A percentile compares a stretch with the other conserved stretches of the same genome.
phyloP scores from a whole-genome alignment of 2,888 invertebrate species.

The Drosophila anomalata region DNA sequence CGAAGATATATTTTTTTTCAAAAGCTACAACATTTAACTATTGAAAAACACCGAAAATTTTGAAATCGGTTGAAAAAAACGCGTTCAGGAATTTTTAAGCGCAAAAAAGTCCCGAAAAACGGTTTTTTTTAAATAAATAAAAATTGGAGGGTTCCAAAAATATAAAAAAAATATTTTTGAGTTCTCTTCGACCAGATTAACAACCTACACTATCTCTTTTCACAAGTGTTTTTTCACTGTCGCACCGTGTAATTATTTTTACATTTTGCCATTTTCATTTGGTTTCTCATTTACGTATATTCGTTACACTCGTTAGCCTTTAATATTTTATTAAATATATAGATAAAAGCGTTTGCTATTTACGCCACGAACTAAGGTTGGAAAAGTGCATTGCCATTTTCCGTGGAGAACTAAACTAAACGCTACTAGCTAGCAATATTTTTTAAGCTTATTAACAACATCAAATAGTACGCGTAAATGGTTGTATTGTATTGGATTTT shows the following conservation, averaged over 20 bases:
- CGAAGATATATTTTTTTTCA: too few species aligned
- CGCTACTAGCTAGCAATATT: constrained; percentile 68
- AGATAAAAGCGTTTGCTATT: constrained; percentile 79
- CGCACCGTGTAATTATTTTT: constrained; percentile 54
- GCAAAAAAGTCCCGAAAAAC: too few species aligned
- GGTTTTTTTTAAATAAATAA: too few species aligned
- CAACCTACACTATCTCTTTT: too few species aligned
- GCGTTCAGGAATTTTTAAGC: too few species aligned
- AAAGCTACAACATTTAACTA: too few species aligned
- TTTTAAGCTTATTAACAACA: constrained; percentile 75
- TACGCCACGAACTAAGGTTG: constrained; percentile 74
- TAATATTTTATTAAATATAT: constrained; percentile 53
- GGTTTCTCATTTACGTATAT: constrained; percentile 80
- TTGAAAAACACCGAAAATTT: too few species aligned
- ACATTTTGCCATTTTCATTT: constrained; percentile 67
- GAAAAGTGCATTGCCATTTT: constrained; percentile 38
- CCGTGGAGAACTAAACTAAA: constrained; percentile 61
- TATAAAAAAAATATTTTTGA: too few species aligned
- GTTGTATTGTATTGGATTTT: constrained; percentile 44
- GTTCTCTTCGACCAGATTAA: too few species aligned
- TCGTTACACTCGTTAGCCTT: constrained; percentile 81
- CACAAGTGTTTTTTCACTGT: too few species aligned
- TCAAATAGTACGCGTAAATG: constrained; percentile 72
- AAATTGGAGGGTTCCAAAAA: too few species aligned
- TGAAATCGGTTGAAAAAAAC: too few species aligned